Evolutionary conservation across 2,113 vertebrate genomes (phyloP).

Genomic region (Isurus oxyrinchus): DNA sequence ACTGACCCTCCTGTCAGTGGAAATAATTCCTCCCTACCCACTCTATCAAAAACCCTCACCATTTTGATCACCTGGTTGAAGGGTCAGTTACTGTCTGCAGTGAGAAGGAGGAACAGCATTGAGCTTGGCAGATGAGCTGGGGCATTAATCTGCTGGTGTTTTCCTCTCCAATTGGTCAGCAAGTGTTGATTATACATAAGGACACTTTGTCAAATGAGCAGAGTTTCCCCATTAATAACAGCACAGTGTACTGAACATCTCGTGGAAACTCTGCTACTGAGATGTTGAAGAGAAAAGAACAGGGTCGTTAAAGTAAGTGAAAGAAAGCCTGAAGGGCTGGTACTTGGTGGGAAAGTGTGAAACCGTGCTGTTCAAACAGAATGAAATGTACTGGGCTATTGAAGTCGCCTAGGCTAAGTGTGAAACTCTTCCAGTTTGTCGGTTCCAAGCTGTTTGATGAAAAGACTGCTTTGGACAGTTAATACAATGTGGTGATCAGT

Average conservation of each 20-base stretch:
- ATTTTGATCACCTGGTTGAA: not conserved
- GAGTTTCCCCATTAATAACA: not conserved
- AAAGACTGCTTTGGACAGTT: slow-evolving; percentile 64
- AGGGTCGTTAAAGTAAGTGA: not conserved
- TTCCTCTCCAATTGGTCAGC: not conserved
- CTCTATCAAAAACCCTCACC: not conserved
- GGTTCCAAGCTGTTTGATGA: slow-evolving; percentile 58
- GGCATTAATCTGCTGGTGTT: not conserved
- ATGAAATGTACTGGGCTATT: slow-evolving; percentile 53
- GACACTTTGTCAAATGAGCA: not conserved
- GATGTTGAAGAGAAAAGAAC: not conserved
- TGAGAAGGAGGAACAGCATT: not conserved
- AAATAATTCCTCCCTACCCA: not conserved
- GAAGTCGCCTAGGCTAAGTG: slow-evolving; percentile 55
- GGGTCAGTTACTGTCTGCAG: not conserved
- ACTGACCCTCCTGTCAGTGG: not conserved
- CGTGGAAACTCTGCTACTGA: not conserved
- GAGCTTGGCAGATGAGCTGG: not conserved
- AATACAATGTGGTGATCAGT: slow-evolving; percentile 57
- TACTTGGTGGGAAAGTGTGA: not conserved
- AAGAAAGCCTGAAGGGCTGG: not conserved
- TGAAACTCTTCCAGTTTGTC: slow-evolving; percentile 58
- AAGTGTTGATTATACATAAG: not conserved
- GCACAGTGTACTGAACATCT: not conserved
- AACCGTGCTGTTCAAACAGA: slow-evolving; percentile 45